Evolutionary conservation across 2,113 vertebrate genomes (phyloP), one percentile per base, ranked within the genome.

Genomic region (Butastur rufipennis): DNA sequence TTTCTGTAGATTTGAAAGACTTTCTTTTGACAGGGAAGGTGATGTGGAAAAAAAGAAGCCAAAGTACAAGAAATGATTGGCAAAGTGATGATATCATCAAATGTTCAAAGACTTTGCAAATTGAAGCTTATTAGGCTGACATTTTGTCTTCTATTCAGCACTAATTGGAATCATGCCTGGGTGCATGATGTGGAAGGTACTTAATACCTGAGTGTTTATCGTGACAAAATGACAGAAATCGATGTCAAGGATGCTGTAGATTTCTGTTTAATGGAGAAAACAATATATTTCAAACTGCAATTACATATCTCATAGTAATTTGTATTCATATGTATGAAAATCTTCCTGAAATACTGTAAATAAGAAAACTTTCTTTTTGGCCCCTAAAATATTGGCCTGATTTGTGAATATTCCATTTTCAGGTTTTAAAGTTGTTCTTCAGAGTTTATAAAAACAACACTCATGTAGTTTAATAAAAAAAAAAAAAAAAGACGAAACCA

Each of bases 31-130:
- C 93, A 97, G 84, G 88, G 81, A 92, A 68, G 97, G 68, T 97
- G 96, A 97, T 97, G 94, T 86, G 87, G 73, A 80, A 78, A 81
- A 48, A 93, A 82, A 82, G 81, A 45, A 89, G 83, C 86, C 94
- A 90, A 97, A 95, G 92, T 96, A 91, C 94, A 95, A 86, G 95
- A 88, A 83, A 75, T 98, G 98, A 98, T 98, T 98, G 98, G 97
- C 98, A 98, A 98, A 98, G 98, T 98, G 97, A 96, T 98, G 98
- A 98, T 97, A 97, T 98, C 98, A 98, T 98, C 95, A 94, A 42
- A 78, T 94, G 98, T 98, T 98, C 98, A 99, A 98, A 98, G 98
- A 48, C 38, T 93, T 95, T 97, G 97, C 96, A 97, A 97, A 97
- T 96, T 96, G 96, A 97, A 95, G 96, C 96, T 96, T 96, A 97